Evolutionary conservation across 2,797 vertebrate genomes (phyloP), one percentile per base, ranked within the genome.

Genomic region (Phaenicophaeus curvirostris): DNA sequence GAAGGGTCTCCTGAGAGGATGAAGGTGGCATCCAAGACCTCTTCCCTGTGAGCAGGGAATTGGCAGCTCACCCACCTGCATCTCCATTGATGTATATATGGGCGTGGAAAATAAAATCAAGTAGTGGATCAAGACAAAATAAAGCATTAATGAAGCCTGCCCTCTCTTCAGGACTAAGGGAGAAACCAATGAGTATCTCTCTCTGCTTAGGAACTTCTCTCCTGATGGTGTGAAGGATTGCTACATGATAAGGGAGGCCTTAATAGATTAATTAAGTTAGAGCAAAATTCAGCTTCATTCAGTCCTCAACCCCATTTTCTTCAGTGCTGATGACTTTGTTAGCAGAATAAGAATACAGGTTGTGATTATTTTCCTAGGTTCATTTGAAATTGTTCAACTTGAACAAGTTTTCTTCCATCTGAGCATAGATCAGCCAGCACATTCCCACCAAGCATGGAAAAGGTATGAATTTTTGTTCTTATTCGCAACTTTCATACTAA

Each of bases 361-460:
- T 3, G 1, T 33, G 51, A 39, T 55, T 73, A 6, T 73, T 89
- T 89, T 66, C 55, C 55, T 57, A 35, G 8, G 10, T 59, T 69
- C 3, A 0, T 46, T 51, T 72, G 25, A 61, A 46, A 76, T 28
- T 79, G 23, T 81, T 92, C 55, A 50, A 46, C 57, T 90, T 55
- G 41, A 71, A 15, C 15, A 61, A 54, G 14, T 11, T 81, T 79
- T 55, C 55, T 72, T 75, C 42, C 19, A 27, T 11, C 44, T 69
- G 51, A 72, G 18, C 4, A 1, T 1, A 72, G 62, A 27, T 3
- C 30, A 62, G 41, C n/a, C 62, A 79, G 59, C 15, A 51, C 9
- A 61, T 6, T 18, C 0, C 24, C 0, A 0, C 33, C 25, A 39
- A 58, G 9, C 17, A 55, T n/a, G n/a, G 54, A 41, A 85, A 91